Evolutionary conservation across 2,888 invertebrate genomes (phyloP), one percentile per base, ranked within the genome.

Genomic region (Chirona hameri): DNA sequence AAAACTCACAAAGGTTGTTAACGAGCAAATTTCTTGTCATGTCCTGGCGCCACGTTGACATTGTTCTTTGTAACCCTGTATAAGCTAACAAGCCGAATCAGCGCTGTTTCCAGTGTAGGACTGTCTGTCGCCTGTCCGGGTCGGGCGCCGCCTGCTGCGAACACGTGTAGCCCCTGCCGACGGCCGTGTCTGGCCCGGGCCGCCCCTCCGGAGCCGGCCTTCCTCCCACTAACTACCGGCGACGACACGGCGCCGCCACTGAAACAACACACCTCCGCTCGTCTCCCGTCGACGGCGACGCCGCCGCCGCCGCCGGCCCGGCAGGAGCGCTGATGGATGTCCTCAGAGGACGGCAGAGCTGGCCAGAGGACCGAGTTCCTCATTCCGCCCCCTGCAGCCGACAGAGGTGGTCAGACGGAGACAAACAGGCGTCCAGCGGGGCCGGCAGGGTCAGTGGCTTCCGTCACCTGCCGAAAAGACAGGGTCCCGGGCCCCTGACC

Each of bases 361-460:
- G 65, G 65, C 27, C 65, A 27, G 27, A 52, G 52, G 52, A 52
- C 52, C 39, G 39, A 52, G 52, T 12, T 52, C 52, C 52, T 52
- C 52, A 18, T 12, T 52, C 52, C 2, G 52, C 12, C 39, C 39
- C 39, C 39, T 52, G 52, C 12, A 18, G 65, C 27, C 65, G 65
- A 18, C 24, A 24, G 57, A 10, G 27, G 65, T 27, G 65, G 65
- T n/a, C 65, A 27, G 27, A n/a, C 65, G 65, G 10, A 2, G 65
- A 57, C 65, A 65, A 65, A 65, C 65, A 65, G 65, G 27, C 65
- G 27, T 65, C 65, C 65, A n/a, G n/a, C 65, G n/a, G 65, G 27
- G 65, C 24, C 65, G n/a, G 27, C 27, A 39, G 10, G 65, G 65
- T 27, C 27, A 65, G 39, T 5, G 39, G 39, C 39, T 39, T 7